Conservation (phyloP, 1,140 invertebrate species). For the Drosophila bipectinata region DNA sequence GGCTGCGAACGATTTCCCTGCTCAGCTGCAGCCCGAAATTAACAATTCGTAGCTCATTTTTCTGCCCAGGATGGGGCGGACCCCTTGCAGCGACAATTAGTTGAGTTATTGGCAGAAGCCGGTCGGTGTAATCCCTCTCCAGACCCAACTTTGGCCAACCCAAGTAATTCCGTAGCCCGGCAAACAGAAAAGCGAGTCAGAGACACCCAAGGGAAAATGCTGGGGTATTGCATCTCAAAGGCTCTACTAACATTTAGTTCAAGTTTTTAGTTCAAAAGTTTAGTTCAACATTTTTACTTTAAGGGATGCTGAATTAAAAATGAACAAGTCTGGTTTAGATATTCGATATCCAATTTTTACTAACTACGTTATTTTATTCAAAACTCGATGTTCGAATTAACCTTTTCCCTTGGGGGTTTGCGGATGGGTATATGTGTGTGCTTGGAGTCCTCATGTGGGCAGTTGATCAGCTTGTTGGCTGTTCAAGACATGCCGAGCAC, state of each 20-base stretch:
- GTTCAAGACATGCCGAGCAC: neutral
- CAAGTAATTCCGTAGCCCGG: slow-evolving; percentile 29
- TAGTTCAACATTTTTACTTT: too few species aligned
- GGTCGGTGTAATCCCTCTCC: slow-evolving; percentile 1
- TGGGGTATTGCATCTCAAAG: too few species aligned
- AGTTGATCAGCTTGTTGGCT: slow-evolving; percentile 40
- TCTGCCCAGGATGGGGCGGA: slow-evolving; percentile 27
- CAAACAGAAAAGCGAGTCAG: slow-evolving; percentile 12
- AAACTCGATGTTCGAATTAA: neutral
- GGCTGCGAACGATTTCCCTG: slow-evolving; percentile 33
- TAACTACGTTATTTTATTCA: too few species aligned
- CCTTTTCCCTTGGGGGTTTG: slow-evolving; percentile 13
- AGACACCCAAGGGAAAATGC: slow-evolving; percentile 6
- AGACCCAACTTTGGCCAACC: neutral
- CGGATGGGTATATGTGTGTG: neutral
- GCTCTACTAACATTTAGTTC: too few species aligned
- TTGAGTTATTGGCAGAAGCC: slow-evolving; percentile 44
- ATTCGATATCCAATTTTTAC: too few species aligned
- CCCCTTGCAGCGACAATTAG: slow-evolving; percentile 49
- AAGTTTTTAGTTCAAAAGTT: too few species aligned
- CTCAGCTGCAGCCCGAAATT: slow-evolving; percentile 47
- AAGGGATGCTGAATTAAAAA: too few species aligned
- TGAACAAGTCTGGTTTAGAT: too few species aligned
- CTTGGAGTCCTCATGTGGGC: neutral
- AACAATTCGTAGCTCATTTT: slow-evolving; percentile 55